Conservation (phyloP, 2,113 vertebrate species). For the Heterotilapia buettikoferi region DNA sequence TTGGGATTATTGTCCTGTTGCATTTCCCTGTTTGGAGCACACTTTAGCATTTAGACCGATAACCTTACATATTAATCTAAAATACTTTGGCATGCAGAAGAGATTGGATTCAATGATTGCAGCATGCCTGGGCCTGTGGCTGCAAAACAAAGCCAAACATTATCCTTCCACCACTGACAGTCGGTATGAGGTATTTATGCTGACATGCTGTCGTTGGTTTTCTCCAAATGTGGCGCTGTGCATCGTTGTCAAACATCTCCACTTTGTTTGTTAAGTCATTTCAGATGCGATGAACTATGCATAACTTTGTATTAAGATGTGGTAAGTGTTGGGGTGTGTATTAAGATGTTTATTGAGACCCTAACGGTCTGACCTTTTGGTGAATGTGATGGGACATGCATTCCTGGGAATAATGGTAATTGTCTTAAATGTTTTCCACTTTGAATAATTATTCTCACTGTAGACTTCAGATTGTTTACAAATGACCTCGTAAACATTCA, state of each 20-base stretch:
- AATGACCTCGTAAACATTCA: not conserved
- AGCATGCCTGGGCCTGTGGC: not conserved
- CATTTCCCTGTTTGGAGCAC: not conserved
- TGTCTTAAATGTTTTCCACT: not conserved
- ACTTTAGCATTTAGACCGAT: not conserved
- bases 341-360: not conserved
- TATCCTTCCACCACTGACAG: not conserved
- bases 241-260: not conserved
- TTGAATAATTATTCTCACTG: not conserved
- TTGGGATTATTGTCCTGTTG: not conserved
- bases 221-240: not conserved
- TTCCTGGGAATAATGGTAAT: not conserved
- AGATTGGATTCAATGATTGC: not conserved
- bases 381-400: not conserved
- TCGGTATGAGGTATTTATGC: not conserved
- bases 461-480: not conserved
- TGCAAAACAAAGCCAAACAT: not conserved
- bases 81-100: not conserved
- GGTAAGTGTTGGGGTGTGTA: not conserved
- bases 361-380: not conserved
- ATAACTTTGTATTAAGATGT: not conserved
- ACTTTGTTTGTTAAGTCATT: not conserved
- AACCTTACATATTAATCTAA: not conserved
- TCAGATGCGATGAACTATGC: not conserved
- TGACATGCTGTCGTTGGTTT: not conserved